Evolutionary conservation across 2,797 vertebrate genomes (phyloP), one percentile per base, ranked within the genome.

Genomic region (Danio tinwini): DNA sequence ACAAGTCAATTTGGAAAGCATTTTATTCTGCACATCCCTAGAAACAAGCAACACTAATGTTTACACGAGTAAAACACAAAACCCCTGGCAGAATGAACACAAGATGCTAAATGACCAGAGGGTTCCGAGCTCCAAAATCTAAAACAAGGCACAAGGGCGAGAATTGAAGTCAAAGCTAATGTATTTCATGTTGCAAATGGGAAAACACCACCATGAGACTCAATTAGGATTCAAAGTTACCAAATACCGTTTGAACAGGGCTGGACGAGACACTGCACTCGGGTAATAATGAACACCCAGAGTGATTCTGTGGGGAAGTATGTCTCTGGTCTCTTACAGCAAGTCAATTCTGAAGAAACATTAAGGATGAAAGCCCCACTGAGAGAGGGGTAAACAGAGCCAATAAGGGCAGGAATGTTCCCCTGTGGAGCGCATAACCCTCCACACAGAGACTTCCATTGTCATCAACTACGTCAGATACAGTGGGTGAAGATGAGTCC

Each of bases 341-440:
- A 47, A 79, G 71, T 62, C 58, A 76, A 76, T 76, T 61, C 45
- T 80, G 21, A 74, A 55, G 64, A 78, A 53, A 65, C 53, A 74
- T 65, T 77, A 74, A 56, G 55, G 50, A 78, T 79, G 45, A 79
- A 75, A 58, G 58, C 44, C 3, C 45, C 58, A 21, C 70, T 37
- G 29, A 81, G 37, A 71, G 21, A 59, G 45, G 59, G 52, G 70
- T 79, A 78, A 76, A 81, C 81, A 81, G 53, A 76, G 79, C 81
- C 78, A 82, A 81, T 77, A 78, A 81, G 63, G 74, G 63, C 58
- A 78, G 72, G 82, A 85, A 83, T 80, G 76, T 82, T 81, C 78
- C 76, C 84, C 76, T 7, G 62, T 76, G 69, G 72, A 78, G 84
- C 61, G 73, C 59, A 53, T 56, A 73, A 61, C 72, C 68, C 63